Conservation (phyloP, 2,888 invertebrate genomes). For the Alentia gelatinosa region DNA sequence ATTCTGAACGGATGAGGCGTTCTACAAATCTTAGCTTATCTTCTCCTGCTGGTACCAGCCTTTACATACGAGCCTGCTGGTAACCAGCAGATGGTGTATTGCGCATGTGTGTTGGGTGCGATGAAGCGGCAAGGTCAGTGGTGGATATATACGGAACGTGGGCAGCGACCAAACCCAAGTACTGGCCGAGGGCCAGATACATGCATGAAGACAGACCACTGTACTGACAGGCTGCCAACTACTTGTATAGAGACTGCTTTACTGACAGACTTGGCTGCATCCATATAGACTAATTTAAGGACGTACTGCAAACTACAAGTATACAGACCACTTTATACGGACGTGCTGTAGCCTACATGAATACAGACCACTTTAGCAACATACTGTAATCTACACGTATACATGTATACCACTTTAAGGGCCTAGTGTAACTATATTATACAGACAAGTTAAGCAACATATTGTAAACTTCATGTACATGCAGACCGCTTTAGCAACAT, state of each 20-base stretch:
- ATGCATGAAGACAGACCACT: not conserved
- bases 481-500: too few relatives aligned
- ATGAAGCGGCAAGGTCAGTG: not conserved
- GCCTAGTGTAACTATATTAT: too few relatives aligned
- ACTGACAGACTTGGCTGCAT: not conserved
- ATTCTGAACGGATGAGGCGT: not conserved
- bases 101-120: constrained; percentile 1
- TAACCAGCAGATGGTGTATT: not conserved
- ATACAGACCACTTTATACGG: too few relatives aligned
- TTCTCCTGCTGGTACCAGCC: not conserved
- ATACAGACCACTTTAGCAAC: too few relatives aligned
- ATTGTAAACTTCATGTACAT: too few relatives aligned
- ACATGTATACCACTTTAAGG: too few relatives aligned
- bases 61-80: not conserved
- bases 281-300: not conserved
- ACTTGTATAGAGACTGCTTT: not conserved
- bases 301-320: too few relatives aligned
- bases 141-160: not conserved
- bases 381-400: too few relatives aligned
- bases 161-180: not conserved
- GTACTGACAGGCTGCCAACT: not conserved
- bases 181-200: not conserved
- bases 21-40: not conserved
- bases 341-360: too few relatives aligned
- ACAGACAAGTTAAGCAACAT: too few relatives aligned